These are phyloP conservation scores for Pristionchus maxplancki DNA, from an alignment of 2,888 invertebrate genomes.

Conservation along the genomic window DNA sequence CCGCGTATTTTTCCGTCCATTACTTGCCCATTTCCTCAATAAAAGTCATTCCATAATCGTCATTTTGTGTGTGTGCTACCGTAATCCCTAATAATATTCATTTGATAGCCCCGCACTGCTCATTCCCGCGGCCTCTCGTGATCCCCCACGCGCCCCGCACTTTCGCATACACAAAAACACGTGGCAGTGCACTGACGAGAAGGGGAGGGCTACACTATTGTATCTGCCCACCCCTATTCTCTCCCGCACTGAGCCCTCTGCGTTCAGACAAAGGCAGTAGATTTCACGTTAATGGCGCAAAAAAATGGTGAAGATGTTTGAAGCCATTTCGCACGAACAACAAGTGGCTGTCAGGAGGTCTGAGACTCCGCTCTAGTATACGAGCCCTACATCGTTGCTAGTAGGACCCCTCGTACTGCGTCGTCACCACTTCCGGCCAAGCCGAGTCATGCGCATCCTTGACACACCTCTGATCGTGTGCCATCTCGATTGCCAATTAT, in stretches of 20 bases:
- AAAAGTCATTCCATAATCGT: too few species aligned
- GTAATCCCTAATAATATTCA: not conserved
- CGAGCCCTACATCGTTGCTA: too few species aligned
- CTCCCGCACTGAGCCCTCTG: not conserved
- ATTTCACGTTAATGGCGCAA: not conserved
- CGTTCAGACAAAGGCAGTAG: not conserved
- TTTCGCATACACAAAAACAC: slow-evolving; percentile 13
- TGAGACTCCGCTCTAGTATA: too few species aligned
- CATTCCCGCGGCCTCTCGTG: not conserved
- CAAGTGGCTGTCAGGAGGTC: too few species aligned
- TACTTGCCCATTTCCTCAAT: too few species aligned
- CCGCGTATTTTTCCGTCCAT: too few species aligned
- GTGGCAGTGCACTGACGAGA: not conserved
- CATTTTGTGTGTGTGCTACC: not conserved
- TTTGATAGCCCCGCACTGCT: not conserved
- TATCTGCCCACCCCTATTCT: not conserved
- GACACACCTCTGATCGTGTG: too few species aligned
- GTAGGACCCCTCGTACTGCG: too few species aligned
- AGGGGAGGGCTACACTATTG: not conserved
- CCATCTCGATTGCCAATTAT: too few species aligned
- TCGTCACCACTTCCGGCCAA: too few species aligned
- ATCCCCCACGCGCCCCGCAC: not conserved
- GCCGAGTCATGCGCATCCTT: too few species aligned
- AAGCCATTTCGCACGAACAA: not conserved
- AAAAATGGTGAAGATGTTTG: not conserved